Conservation (phyloP, 2,113 vertebrate species). For the Salminus brasiliensis region DNA sequence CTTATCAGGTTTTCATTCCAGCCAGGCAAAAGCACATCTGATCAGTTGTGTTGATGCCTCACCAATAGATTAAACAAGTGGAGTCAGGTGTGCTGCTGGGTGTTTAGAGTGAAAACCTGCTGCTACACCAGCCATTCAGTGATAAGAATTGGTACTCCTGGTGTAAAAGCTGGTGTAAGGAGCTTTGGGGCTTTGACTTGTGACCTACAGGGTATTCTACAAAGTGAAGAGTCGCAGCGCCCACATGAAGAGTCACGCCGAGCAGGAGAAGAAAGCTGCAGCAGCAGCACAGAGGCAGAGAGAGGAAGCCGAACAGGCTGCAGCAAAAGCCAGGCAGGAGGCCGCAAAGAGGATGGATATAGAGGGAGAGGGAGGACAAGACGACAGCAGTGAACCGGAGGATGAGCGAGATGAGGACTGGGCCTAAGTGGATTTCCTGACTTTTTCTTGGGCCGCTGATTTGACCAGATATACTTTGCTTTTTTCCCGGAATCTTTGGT, state of each 20-base stretch:
- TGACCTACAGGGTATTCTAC: slow-evolving; percentile 83
- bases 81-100: too few relatives aligned
- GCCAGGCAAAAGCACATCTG: too few relatives aligned
- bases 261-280: slow-evolving; percentile 97
- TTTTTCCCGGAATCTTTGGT: too few relatives aligned
- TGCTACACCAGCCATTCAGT: too few relatives aligned
- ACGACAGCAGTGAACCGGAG: slow-evolving; percentile 68
- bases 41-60: too few relatives aligned
- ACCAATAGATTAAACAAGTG: too few relatives aligned
- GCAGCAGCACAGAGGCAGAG: slow-evolving; percentile 85
- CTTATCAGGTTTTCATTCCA: too few relatives aligned
- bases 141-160: too few relatives aligned
- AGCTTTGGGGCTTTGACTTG: too few relatives aligned
- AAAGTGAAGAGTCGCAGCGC: slow-evolving; percentile 98
- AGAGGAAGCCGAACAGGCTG: slow-evolving; percentile 79
- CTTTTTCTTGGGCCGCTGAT: too few relatives aligned
- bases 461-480: neutral
- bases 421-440: slow-evolving; percentile 57
- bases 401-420: slow-evolving; percentile 78
- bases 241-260: slow-evolving; percentile 97
- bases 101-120: too few relatives aligned
- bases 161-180: too few relatives aligned
- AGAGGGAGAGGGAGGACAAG: slow-evolving; percentile 14
- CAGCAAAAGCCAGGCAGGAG: slow-evolving; percentile 34
- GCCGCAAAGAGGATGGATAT: slow-evolving; percentile 39